Evolutionary conservation across 2,797 vertebrate species (phyloP).

Genomic region (Gouania willdenowi): DNA sequence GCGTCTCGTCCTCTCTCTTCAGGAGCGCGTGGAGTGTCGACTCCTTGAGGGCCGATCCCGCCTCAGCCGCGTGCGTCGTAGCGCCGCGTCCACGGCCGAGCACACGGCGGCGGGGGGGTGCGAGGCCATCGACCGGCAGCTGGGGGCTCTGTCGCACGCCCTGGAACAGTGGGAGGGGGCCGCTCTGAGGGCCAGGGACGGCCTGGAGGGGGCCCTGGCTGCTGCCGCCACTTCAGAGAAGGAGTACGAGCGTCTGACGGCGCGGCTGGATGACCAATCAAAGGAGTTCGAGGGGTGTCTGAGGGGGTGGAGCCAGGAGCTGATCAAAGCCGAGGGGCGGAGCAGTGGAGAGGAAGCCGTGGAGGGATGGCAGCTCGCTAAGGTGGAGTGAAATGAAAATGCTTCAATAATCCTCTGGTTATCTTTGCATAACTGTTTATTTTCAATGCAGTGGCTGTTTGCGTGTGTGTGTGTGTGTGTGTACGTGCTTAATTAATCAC

Average conservation of each 20-base stretch:
- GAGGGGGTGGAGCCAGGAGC: slow-evolving; percentile 76
- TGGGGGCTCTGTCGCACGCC: slow-evolving; percentile 86
- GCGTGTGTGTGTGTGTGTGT: background rate
- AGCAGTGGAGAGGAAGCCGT: slow-evolving; percentile 84
- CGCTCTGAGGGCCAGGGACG: slow-evolving; percentile 73
- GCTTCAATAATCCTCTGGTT: slow-evolving; percentile 21
- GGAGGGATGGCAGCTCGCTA: slow-evolving; percentile 85
- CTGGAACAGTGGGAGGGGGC: slow-evolving; percentile 94
- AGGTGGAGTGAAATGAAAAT: slow-evolving; percentile 53
- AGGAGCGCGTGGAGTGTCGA: slow-evolving; percentile 92
- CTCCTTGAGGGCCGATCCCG: slow-evolving; percentile 82
- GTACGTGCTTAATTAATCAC: no score
- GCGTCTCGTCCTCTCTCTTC: slow-evolving; percentile 39
- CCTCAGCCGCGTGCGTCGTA: slow-evolving; percentile 81
- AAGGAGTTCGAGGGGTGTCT: slow-evolving; percentile 76
- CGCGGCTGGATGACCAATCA: slow-evolving; percentile 79
- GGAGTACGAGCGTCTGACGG: slow-evolving; percentile 78
- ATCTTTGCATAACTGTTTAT: slow-evolving; percentile 32
- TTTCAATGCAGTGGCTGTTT: slow-evolving; percentile 1
- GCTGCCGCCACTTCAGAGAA: slow-evolving; percentile 83
- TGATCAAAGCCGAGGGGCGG: slow-evolving; percentile 78
- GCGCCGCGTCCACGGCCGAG: slow-evolving; percentile 63
- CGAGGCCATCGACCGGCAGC: slow-evolving; percentile 84
- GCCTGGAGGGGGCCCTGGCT: slow-evolving; percentile 80
- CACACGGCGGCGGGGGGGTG: slow-evolving; percentile 83